Base-by-base conservation (phyloP, 2,797 vertebrate species). In the Crocidura indochinensis region DNA sequence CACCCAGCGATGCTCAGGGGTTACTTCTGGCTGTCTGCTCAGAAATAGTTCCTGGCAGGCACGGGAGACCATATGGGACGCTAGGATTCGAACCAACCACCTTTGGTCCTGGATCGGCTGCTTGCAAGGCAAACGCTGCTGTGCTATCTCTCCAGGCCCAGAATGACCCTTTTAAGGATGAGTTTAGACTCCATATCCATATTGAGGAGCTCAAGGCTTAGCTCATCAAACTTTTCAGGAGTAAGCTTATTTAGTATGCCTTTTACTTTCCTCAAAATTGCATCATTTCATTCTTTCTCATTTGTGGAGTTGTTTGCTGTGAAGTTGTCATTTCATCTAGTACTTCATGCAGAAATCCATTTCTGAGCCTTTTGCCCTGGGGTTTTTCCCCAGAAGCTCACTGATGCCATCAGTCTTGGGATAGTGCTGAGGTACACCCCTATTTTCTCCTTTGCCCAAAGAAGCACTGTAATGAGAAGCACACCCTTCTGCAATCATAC, bases 381-480 rank as follows among this genome's bases (percentile, higher is more conserved):
- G 99, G 99, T 98, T 99, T 99, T 99, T 99, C 99, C 5, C 99
- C 99, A 99, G 99, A 99, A 99, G 99, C 99, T 99, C 99, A 99
- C 99, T 99, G 99, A 99, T 99, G 98, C 99, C 98, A 98, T 99
- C 99, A 99, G 99, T 99, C 99, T 99, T 99, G 99, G 99, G 98
- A 99, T 99, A 99, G 99, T 99, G 99, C 99, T 99, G 99, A 99
- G 99, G 98, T 99, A 99, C 99, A 99, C 99, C 99, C 99, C 99
- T 99, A 99, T 98, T 99, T 99, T 99, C 99, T 99, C 99, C 99
- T 99, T 99, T 99, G 98, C 99, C 99, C 98, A 99, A 99, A 99
- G 99, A 99, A 99, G 99, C 99, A 99, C 99, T 99, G 99, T 99
- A 99, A 99, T 99, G 99, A 99, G 99, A 99, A 99, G 99, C 99